A percentile compares a stretch with the other conserved stretches of the same genome.
These are phyloP conservation scores for Distichodus sexfasciatus DNA, from an alignment of 2,797 vertebrate genomes.

Conservation along the genomic window DNA sequence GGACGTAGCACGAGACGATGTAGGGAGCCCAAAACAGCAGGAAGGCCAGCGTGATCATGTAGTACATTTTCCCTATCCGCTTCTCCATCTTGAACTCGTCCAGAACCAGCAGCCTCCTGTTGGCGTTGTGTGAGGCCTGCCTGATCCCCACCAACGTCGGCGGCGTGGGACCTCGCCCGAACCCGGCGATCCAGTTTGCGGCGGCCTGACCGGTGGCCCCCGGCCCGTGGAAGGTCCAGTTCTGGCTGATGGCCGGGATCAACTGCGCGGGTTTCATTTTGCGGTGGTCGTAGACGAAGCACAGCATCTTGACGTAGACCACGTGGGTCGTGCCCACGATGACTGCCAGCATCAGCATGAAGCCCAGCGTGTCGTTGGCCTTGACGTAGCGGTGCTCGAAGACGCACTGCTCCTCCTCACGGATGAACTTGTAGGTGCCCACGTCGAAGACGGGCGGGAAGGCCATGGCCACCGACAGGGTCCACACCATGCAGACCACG, in stretches of 20 bases:
- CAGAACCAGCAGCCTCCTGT: slow-evolving; percentile 88
- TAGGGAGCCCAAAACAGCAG: slow-evolving; percentile 92
- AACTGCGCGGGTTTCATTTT: slow-evolving; percentile 96
- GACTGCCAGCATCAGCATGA: slow-evolving; percentile 91
- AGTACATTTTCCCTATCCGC: slow-evolving; percentile 94
- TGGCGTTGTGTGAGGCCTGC: slow-evolving; percentile 80
- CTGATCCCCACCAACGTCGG: slow-evolving; percentile 93
- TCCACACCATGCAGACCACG: slow-evolving; percentile 93
- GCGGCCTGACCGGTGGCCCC: slow-evolving; percentile 94
- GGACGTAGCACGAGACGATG: slow-evolving; percentile 88
- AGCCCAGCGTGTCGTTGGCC: slow-evolving; percentile 91
- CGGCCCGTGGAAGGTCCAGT: slow-evolving; percentile 96
- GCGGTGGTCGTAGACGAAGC: slow-evolving; percentile 94
- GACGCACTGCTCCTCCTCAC: slow-evolving; percentile 90
- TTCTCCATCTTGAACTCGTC: slow-evolving; percentile 97
- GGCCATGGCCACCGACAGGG: slow-evolving; percentile 91
- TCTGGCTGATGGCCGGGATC: slow-evolving; percentile 94
- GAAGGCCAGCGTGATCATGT: slow-evolving; percentile 91
- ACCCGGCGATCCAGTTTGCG: slow-evolving; percentile 96
- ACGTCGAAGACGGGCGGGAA: slow-evolving; percentile 92
- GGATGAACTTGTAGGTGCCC: slow-evolving; percentile 88
- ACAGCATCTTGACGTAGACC: slow-evolving; percentile 90
- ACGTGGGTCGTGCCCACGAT: slow-evolving; percentile 89
- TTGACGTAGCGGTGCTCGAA: slow-evolving; percentile 94
- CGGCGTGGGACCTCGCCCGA: slow-evolving; percentile 91